Percentiles rank a stretch among this genome's conserved stretches.
phyloP scores from a whole-genome alignment of 2,797 vertebrate genomes.

The Diglossa cyanea region DNA sequence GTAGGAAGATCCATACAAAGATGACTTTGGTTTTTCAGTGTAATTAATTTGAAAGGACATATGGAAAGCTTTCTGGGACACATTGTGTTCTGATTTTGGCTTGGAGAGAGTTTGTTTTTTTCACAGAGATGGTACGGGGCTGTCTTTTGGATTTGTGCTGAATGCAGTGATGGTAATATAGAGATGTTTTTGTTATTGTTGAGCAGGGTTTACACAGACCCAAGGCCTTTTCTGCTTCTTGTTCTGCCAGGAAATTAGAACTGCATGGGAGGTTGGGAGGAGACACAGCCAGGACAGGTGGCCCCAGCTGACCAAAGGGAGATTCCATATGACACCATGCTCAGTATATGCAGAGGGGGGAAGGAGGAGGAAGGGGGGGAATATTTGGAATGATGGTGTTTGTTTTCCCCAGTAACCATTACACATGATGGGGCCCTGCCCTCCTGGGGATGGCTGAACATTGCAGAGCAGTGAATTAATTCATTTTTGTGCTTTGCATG shows the following conservation, averaged over 20 bases:
- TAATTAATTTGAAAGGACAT: neutral
- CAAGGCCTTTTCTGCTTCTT: neutral
- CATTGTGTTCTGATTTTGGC: neutral
- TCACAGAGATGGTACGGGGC: neutral
- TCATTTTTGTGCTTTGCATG: neutral
- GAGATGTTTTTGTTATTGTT: neutral
- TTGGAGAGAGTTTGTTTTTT: neutral
- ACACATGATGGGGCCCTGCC: rapidly evolving
- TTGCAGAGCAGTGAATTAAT: neutral
- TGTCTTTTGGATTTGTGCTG: neutral
- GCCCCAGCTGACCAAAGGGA: neutral
- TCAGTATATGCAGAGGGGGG: no score
- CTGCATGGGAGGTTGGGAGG: neutral
- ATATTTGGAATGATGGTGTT: neutral
- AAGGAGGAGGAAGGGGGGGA: neutral
- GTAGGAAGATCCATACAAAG: neutral
- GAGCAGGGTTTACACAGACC: neutral
- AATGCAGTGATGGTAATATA: neutral
- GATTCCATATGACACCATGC: neutral
- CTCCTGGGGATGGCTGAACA: neutral
- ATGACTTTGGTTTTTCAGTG: neutral
- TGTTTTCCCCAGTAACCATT: neutral
- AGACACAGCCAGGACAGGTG: neutral
- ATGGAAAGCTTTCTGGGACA: neutral
- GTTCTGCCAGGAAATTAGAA: neutral